Conservation (phyloP, 2,113 vertebrate genomes). For the Pomatorhinus ruficollis region DNA sequence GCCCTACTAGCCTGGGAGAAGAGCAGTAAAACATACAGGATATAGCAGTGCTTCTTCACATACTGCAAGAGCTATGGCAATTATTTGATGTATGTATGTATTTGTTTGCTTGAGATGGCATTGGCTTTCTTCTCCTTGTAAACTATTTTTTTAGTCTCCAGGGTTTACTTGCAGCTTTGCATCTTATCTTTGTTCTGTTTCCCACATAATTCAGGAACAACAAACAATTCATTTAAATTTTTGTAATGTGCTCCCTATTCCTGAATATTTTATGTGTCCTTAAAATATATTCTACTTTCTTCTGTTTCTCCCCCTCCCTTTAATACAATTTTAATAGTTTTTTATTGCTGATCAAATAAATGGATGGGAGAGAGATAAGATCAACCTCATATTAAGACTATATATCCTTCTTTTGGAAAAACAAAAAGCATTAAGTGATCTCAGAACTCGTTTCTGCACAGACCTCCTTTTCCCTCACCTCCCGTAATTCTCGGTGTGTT, state of each 20-base stretch:
- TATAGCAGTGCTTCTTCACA: neutral
- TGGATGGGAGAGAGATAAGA: neutral
- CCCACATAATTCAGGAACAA: neutral
- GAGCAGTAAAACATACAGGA: neutral
- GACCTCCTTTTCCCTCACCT: neutral
- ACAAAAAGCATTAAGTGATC: neutral
- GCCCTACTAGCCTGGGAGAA: neutral
- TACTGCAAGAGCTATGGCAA: neutral
- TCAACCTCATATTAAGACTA: neutral
- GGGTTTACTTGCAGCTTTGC: neutral
- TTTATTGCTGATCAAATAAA: neutral
- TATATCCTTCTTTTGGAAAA: neutral
- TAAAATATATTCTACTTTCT: neutral
- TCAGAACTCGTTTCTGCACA: neutral
- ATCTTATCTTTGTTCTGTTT: slow-evolving; percentile 7
- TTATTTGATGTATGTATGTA: neutral
- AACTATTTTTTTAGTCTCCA: neutral
- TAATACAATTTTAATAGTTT: neutral
- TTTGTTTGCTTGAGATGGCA: neutral
- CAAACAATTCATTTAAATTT: neutral
- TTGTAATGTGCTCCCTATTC: neutral
- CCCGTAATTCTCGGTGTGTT: neutral
- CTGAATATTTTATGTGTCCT: neutral
- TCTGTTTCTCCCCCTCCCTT: rapidly evolving
- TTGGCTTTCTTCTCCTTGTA: neutral